Percentiles rank a stretch among this genome's conserved stretches.
Evolutionary conservation across 2,797 vertebrate genomes (phyloP).

Genomic region (Cuculus canorus): DNA sequence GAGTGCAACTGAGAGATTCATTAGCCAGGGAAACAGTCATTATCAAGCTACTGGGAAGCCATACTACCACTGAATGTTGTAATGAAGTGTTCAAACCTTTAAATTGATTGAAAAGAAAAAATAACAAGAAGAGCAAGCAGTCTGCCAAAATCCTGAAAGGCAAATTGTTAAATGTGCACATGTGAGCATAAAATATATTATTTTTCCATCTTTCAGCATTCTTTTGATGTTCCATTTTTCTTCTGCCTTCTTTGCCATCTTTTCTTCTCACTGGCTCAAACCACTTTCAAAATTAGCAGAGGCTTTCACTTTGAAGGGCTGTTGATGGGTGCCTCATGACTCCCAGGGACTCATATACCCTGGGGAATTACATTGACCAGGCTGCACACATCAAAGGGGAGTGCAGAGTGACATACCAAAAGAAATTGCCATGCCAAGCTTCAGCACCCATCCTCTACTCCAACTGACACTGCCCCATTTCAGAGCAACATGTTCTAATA

Average conservation of each 20-base stretch:
- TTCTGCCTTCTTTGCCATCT: background rate
- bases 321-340: background rate
- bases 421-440: background rate
- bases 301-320: background rate
- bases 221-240: background rate
- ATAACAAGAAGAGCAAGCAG: background rate
- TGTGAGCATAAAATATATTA: background rate
- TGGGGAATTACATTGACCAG: rapidly evolving
- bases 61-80: background rate
- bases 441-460: background rate
- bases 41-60: background rate
- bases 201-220: background rate
- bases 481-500: background rate
- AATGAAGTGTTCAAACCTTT: slow-evolving; percentile 6
- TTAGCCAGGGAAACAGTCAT: background rate
- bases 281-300: background rate
- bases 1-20: background rate
- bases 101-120: slow-evolving; percentile 17
- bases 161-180: background rate
- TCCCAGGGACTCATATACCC: rapidly evolving
- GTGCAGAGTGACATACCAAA: rapidly evolving
- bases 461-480: background rate
- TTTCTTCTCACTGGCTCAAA: background rate
- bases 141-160: background rate
- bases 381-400: rapidly evolving